Evolutionary conservation across 2,797 vertebrate species (phyloP), one percentile per base, ranked within the genome.

Genomic region (Merluccius polli): DNA sequence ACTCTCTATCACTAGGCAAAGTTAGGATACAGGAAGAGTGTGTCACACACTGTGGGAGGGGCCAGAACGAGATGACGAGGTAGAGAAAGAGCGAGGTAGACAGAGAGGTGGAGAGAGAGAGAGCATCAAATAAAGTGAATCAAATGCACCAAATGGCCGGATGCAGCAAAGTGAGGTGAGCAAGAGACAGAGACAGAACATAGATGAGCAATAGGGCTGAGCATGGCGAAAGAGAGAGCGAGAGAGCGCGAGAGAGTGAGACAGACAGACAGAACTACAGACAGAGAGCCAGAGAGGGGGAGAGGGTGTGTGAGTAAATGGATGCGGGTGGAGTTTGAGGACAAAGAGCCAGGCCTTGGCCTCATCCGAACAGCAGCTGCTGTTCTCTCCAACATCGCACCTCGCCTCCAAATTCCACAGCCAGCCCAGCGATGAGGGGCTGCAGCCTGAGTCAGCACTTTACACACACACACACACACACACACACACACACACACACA

Each of bases 371-470:
- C 91, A 91, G 90, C 91, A 92, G 90, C 90, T 91, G 91, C 88
- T 82, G 81, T 76, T 83, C 86, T 89, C 81, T 79, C 88, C 13
- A 89, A 90, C 88, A 76, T 92, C 86, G 87, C 91, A 90, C 87
- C 87, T 90, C 89, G 75, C 88, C 88, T 88, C 89, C 77, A 91
- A 86, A 92, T 93, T 90, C 91, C 91, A 91, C 87, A 86, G 86
- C 83, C 90, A 85, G 87, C 78, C 73, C 75, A 77, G 80, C 84
- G 77, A 72, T 85, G 84, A 89, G 85, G 81, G 82, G 86, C 80
- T 81, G 89, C 74, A 78, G 88, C 76, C 91, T 93, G 91, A 94
- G 89, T 94, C 92, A 93, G 93, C 93, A 32, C 68, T 91, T 90
- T 89, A 65, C 75, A 72, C 82, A 79, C 84, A 83, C 86, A 82